Conservation (phyloP, 2,888 invertebrate genomes). For the Mimachlamys varia region DNA sequence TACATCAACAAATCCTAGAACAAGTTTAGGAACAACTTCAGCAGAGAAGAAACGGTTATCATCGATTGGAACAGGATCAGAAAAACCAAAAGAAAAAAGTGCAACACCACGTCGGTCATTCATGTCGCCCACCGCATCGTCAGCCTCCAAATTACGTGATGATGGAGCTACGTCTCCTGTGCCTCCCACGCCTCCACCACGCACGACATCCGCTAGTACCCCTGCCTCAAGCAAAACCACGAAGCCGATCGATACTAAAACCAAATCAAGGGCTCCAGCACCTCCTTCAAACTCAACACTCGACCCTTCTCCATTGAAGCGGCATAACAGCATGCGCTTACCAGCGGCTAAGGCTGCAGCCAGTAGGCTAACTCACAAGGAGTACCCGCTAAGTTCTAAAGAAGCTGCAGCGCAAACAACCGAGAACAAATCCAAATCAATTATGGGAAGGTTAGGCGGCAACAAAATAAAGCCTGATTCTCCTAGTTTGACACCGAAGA, state of each 20-base stretch:
- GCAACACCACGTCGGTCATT: slow-evolving; percentile 60
- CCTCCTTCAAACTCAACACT: slow-evolving; percentile 48
- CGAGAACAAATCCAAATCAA: slow-evolving; percentile 52
- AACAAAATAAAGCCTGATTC: slow-evolving; percentile 53
- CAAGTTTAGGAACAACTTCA: slow-evolving; percentile 45
- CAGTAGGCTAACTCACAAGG: slow-evolving; percentile 50
- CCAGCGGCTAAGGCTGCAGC: slow-evolving; percentile 52
- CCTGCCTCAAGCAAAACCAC: slow-evolving; percentile 41
- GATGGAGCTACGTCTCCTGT: slow-evolving; percentile 53
- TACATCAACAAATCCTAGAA: slow-evolving; percentile 46
- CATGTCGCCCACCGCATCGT: slow-evolving; percentile 72
- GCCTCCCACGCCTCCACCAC: slow-evolving; percentile 60
- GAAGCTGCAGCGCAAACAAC: slow-evolving; percentile 42
- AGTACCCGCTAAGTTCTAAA: slow-evolving; percentile 43
- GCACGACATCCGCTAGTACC: slow-evolving; percentile 51
- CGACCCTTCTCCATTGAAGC: slow-evolving; percentile 61
- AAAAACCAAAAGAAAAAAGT: slow-evolving; percentile 29
- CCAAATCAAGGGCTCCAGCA: slow-evolving; percentile 45
- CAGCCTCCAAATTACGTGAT: slow-evolving; percentile 57
- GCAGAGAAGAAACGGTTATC: slow-evolving; percentile 48
- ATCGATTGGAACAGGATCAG: slow-evolving; percentile 40
- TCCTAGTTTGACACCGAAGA: slow-evolving; percentile 45
- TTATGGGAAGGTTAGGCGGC: slow-evolving; percentile 53
- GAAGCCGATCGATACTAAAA: slow-evolving; percentile 44
- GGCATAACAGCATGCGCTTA: slow-evolving; percentile 65